Percentiles rank a stretch among this genome's conserved stretches.
phyloP scores from a whole-genome alignment of 2,888 invertebrate genomes.

The Dryobota labecula region DNA sequence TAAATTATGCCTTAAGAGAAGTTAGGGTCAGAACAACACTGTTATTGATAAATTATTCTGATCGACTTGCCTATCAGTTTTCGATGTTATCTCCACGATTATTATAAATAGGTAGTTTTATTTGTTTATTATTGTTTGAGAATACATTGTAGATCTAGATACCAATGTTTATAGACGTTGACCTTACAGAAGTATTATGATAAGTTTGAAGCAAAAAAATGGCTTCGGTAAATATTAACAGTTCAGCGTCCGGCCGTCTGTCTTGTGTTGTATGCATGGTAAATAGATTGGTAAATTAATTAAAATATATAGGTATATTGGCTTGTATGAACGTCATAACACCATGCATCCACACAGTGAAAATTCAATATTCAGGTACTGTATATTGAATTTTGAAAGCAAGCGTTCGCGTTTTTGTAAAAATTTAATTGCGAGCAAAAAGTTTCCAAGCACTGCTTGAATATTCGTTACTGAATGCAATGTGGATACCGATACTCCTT shows the following conservation, averaged over 20 bases:
- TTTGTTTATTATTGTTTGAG: conserved; percentile 57
- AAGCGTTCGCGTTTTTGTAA: not conserved
- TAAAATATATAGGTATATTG: no score
- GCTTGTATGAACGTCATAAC: no score
- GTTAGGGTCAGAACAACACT: no score
- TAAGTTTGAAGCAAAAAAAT: conserved; percentile 20
- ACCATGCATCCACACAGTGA: no score
- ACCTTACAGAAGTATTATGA: conserved; percentile 17
- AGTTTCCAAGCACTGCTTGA: not conserved
- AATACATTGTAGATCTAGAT: conserved; percentile 36
- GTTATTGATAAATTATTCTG: conserved; percentile 15
- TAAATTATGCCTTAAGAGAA: no score
- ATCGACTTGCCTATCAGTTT: not conserved
- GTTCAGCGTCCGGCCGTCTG: conserved; percentile 8
- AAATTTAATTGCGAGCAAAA: not conserved
- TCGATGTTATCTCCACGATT: conserved; percentile 24
- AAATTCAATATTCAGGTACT: no score
- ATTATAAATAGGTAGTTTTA: conserved; percentile 25
- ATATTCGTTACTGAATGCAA: not conserved
- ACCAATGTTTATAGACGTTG: conserved; percentile 30
- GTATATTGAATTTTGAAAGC: no score
- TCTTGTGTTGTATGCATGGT: not conserved
- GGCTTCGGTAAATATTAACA: conserved; percentile 25
- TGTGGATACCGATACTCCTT: not conserved
- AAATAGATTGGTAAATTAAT: not conserved